Conservation (phyloP, 2,113 vertebrate species). For the Athene noctua region DNA sequence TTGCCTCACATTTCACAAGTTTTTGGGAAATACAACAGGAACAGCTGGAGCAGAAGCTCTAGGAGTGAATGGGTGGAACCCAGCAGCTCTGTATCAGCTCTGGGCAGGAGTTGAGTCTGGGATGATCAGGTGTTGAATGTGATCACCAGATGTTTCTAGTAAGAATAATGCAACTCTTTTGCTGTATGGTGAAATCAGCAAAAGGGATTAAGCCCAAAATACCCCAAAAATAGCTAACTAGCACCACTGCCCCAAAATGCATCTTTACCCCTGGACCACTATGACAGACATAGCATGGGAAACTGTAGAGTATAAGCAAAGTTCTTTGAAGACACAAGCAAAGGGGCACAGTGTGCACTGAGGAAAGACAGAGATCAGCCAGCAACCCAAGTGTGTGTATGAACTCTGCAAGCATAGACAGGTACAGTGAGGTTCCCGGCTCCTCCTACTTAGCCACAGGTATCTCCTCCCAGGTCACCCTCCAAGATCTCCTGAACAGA, state of each 20-base stretch:
- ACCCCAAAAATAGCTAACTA: not conserved
- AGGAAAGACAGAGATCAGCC: not conserved
- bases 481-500: not conserved
- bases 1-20: not conserved
- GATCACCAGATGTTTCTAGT: not conserved
- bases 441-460: not conserved
- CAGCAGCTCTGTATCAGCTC: not conserved
- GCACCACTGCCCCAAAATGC: not conserved
- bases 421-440: rapidly evolving
- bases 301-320: not conserved
- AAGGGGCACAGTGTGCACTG: not conserved
- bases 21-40: not conserved
- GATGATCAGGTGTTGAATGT: not conserved
- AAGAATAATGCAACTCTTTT: not conserved
- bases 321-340: not conserved
- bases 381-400: not conserved
- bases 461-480: not conserved
- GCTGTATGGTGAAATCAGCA: not conserved
- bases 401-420: rapidly evolving
- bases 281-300: not conserved
- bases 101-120: not conserved
- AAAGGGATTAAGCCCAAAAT: not conserved
- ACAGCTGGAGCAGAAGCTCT: not conserved
- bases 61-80: not conserved
- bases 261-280: rapidly evolving